Percentiles rank a stretch among this genome's conserved stretches.
Evolutionary conservation across 2,797 vertebrate genomes (phyloP).

Genomic region (Valencia hispanica): DNA sequence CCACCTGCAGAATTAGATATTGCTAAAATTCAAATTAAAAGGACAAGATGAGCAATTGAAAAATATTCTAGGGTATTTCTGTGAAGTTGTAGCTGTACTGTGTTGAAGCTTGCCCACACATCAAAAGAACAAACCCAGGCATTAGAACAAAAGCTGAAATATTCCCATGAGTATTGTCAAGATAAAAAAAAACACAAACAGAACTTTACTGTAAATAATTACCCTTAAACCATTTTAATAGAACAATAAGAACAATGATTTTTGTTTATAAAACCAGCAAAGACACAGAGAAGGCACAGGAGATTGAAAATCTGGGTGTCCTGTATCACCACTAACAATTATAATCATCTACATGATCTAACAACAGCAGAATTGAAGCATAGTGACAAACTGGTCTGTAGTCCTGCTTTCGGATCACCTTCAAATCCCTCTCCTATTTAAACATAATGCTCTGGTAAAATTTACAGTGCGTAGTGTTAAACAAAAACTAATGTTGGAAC

Average conservation of each 20-base stretch:
- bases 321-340: constrained; percentile 68
- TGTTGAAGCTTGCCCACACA: constrained; percentile 37
- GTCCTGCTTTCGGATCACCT: constrained; percentile 33
- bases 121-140: constrained; percentile 30
- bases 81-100: constrained; percentile 24
- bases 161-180: constrained; percentile 29
- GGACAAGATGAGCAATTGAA: constrained; percentile 21
- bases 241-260: constrained; percentile 32
- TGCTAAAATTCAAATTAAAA: constrained; percentile 34
- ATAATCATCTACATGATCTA: constrained; percentile 55
- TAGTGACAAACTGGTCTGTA: constrained; percentile 30
- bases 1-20: constrained; percentile 45
- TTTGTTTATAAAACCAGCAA: constrained; percentile 22
- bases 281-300: constrained; percentile 77
- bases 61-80: constrained; percentile 30
- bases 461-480: constrained; percentile 56
- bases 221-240: constrained; percentile 53
- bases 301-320: constrained; percentile 65
- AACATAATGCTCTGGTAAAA: constrained; percentile 51
- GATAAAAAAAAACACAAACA: constrained; percentile 45
- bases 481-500: constrained; percentile 39
- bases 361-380: constrained; percentile 56
- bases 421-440: constrained; percentile 37
- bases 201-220: constrained; percentile 30
- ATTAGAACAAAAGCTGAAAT: constrained; percentile 18